Base-by-base conservation (phyloP, 2,797 vertebrate species). In the Oryzias dopingdopingensis region DNA sequence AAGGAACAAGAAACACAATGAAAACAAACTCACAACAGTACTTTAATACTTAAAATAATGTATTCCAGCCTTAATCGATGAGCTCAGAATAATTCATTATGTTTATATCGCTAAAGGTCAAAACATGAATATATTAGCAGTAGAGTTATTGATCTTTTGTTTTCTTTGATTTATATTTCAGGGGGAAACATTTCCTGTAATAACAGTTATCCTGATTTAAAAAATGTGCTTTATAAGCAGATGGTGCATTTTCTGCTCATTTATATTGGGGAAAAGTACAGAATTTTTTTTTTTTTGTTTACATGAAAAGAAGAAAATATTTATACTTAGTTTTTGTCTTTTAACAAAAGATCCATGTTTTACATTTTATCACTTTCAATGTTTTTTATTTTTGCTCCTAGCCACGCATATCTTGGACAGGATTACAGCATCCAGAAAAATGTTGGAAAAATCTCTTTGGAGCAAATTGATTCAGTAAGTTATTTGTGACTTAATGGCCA, bases 391-490 rank as follows among this genome's bases (percentile, higher is more conserved):
- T 56, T 2, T 78, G 66, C 60, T 87, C 88, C 59, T 59, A 98
- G 97, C 80, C 94, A 98, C 90, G 94, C 95, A 40, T 99, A 99
- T 0, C 80, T 96, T 80, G 97, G 97, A 45, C 96, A 98, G 82
- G 96, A 99, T 88, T 99, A 98, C 83, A 96, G 92, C 22, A 55
- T 83, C 57, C 96, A 97, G 79, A 95, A 94, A 83, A 97, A 91
- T 62, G 73, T 90, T 15, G 96, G 96, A 44, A 98, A 95, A 84
- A 93, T 99, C 88, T 96, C 96, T 53, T 86, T 99, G 78, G 96
- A 97, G 22, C 96, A 99, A 74, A 94, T 99, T 0, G 96, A 99
- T 92, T 64, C 88, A 54, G 97, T 99, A 89, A 95, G 96, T 91
- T 60, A 57, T 67, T 15, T 60, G 4, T 46, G 66, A 40, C 53